Evolutionary conservation across 2,888 invertebrate genomes (phyloP).

Genomic region (Caenorhabditis sp.): DNA sequence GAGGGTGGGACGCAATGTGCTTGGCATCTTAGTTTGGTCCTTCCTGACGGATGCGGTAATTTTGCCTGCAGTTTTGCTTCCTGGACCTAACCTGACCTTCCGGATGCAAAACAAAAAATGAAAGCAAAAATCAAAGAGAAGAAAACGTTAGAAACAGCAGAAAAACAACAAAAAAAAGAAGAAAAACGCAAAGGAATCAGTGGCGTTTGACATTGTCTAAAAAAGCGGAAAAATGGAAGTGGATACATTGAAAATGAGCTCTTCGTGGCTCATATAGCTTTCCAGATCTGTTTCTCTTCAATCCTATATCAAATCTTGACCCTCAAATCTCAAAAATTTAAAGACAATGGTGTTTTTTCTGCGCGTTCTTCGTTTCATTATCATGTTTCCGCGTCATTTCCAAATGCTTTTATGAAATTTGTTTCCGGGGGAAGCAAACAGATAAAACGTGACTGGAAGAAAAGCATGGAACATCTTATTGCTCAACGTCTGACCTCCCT

Average conservation of each 20-base stretch:
- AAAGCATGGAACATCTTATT: neutral
- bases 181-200: neutral
- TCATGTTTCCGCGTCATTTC: neutral
- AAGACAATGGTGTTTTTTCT: too few relatives aligned
- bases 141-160: neutral
- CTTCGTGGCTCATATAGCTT: constrained; percentile 1
- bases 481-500: neutral
- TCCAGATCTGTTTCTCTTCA: neutral
- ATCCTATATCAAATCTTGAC: too few relatives aligned
- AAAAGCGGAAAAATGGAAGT: constrained; percentile 6
- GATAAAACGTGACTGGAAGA: constrained; percentile 8
- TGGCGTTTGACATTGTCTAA: neutral
- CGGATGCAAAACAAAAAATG: neutral
- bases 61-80: too few relatives aligned
- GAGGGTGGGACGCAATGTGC: neutral
- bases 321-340: too few relatives aligned
- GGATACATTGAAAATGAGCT: constrained; percentile 11
- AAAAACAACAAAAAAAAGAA: neutral
- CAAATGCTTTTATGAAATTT: constrained; percentile 1
- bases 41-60: constrained; percentile 8
- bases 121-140: neutral
- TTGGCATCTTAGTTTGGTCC: constrained; percentile 18
- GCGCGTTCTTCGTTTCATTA: neutral
- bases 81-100: too few relatives aligned
- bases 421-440: neutral